Percentiles rank a stretch among this genome's conserved stretches.
phyloP scores from a whole-genome alignment of 1,140 invertebrate species.

The Pseudoatta argentina region DNA sequence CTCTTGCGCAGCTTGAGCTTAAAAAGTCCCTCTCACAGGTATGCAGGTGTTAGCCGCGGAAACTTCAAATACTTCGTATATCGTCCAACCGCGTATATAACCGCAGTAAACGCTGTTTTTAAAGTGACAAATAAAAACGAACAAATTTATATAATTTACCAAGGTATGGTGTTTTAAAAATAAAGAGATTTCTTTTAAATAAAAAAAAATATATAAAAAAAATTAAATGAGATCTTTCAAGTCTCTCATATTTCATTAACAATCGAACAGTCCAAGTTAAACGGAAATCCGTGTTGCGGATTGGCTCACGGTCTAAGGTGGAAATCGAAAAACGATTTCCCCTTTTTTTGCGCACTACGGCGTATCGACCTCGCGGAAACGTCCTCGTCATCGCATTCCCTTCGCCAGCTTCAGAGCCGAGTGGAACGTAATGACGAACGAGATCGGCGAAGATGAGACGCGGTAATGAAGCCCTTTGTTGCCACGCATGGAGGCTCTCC shows the following conservation, averaged over 20 bases:
- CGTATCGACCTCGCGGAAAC: conserved; percentile 7
- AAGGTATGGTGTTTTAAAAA: neutral
- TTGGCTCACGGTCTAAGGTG: neutral
- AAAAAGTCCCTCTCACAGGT: neutral
- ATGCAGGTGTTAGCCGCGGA: conserved; percentile 35
- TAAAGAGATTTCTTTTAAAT: neutral
- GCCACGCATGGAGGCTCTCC: conserved; percentile 2
- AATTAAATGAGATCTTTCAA: neutral
- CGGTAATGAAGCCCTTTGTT: conserved; percentile 51
- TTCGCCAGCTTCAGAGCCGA: conserved; percentile 8
- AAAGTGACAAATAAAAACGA: neutral
- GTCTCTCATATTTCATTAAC: neutral
- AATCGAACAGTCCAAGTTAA: neutral
- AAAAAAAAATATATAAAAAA: neutral
- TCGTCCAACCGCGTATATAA: neutral
- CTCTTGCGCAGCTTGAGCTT: conserved; percentile 1
- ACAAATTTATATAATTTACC: neutral
- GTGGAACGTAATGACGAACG: conserved; percentile 49
- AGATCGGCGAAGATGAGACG: conserved; percentile 43
- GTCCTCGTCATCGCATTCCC: conserved; percentile 26
- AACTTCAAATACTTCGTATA: conserved; percentile 16
- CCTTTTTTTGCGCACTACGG: neutral
- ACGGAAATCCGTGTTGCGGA: neutral
- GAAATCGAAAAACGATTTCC: conserved; percentile 48
- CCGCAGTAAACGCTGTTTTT: neutral